Base-by-base conservation (phyloP, 2,113 vertebrate species). In the Cnemophilus loriae region DNA sequence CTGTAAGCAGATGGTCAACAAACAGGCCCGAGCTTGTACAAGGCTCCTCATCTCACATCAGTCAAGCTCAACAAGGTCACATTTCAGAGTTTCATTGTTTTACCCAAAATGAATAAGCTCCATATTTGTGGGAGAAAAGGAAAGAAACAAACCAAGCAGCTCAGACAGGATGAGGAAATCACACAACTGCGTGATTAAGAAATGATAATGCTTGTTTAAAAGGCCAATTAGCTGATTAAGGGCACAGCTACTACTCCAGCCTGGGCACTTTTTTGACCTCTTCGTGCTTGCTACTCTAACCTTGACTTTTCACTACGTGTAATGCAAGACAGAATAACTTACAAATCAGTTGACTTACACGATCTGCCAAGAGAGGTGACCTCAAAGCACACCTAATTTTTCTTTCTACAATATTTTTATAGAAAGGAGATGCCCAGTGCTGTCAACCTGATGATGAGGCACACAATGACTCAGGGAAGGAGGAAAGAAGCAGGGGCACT, bases 211-310 rank as follows among this genome's bases (percentile, higher is more conserved):
- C 65, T 49, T 53, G 42, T 53, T 91, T 33, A 78, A 85, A 80
- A 32, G 20, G 53, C 22, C 83, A 82, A 89, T 81, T 70, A 91
- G 13, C 32, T 63, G 77, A 87, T 84, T 92, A 91, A 89, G 56
- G 47, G 11, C 30, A 37, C 37, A 60, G 27, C 37, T 82, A 44
- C 35, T 64, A 68, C 77, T 49, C 68, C 69, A 89, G 73, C n/a
- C 28, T 9, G 16, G 56, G 41, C 46, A 82, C n/a, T 96, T 84
- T 71, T 68, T 19, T 5, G 6, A 84, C 78, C 53, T 69, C 39
- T 4, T 10, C 75, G 61, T 2, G 5, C 42, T 57, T 46, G 23
- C 37, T 75, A 4, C 33, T 87, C 67, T 87, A 89, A 87, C 89
- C 70, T 73, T 93, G 81, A 53, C 95, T 91, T 93, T 77, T 61